These are phyloP conservation scores for Haliaeetus leucogaster DNA, from an alignment of 2,113 vertebrate genomes.

Conservation along the genomic window DNA sequence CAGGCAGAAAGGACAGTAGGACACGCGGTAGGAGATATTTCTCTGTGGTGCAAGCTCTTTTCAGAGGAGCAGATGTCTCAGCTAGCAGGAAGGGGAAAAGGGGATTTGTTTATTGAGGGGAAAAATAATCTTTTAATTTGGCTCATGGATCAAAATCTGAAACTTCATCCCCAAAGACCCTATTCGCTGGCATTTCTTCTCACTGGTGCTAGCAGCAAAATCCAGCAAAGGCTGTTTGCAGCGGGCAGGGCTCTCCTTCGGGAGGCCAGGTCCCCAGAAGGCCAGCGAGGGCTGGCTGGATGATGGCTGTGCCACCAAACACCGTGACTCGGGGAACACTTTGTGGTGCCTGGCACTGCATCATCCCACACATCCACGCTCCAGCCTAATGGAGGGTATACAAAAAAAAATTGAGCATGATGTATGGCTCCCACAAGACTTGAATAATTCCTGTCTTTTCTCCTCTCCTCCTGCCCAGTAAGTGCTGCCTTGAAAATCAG, in stretches of 20 bases:
- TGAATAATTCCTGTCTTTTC: background rate
- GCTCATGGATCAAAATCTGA: background rate
- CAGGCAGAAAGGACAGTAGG: background rate
- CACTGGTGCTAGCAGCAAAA: background rate
- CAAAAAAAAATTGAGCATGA: background rate
- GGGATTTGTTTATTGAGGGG: background rate
- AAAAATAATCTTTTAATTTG: slow-evolving; percentile 24
- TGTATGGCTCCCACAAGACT: background rate
- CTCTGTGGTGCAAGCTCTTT: background rate
- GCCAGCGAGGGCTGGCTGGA: background rate
- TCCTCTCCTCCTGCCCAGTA: background rate
- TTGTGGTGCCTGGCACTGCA: background rate
- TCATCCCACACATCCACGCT: background rate
- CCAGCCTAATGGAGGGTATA: background rate
- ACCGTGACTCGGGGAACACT: fast-evolving
- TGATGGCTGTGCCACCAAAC: background rate
- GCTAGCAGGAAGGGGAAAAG: background rate
- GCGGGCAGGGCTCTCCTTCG: background rate
- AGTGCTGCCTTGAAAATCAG: background rate
- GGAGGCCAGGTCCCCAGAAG: background rate
- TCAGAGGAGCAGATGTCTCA: background rate
- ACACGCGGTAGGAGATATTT: background rate
- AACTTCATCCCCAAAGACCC: background rate
- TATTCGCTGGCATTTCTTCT: fast-evolving
- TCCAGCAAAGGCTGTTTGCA: background rate